Evolutionary conservation across 2,113 vertebrate species (phyloP).

Genomic region (Chlamydotis undulata): DNA sequence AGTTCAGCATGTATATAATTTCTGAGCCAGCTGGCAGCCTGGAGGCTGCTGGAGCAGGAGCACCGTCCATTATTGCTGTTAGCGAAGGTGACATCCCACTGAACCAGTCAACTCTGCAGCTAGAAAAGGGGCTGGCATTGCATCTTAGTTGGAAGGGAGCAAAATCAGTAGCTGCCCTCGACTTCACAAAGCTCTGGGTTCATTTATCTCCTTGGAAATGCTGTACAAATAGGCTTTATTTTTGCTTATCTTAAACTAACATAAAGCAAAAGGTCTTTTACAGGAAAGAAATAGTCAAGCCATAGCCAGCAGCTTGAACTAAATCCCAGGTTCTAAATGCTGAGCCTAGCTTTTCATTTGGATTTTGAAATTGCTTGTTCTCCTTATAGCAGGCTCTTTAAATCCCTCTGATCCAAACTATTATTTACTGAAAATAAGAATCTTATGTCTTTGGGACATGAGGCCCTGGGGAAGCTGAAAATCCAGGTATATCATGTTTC

Average conservation of each 20-base stretch:
- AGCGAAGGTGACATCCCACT: neutral
- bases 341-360: neutral
- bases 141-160: neutral
- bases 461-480: neutral
- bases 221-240: neutral
- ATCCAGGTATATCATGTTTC: neutral
- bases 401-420: neutral
- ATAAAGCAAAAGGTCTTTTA: neutral
- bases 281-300: neutral
- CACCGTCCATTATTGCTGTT: neutral
- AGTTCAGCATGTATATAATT: neutral
- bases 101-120: neutral
- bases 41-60: neutral
- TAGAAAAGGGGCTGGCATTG: neutral
- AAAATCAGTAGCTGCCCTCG: neutral
- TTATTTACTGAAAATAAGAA: neutral
- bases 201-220: neutral
- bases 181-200: neutral
- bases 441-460: neutral
- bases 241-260: slow-evolving; percentile 5
- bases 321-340: neutral
- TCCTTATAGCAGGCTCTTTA: neutral
- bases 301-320: neutral
- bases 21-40: neutral
- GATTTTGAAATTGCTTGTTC: neutral